Conservation (phyloP, 2,113 vertebrate species). For the Nesogale talazaci region DNA sequence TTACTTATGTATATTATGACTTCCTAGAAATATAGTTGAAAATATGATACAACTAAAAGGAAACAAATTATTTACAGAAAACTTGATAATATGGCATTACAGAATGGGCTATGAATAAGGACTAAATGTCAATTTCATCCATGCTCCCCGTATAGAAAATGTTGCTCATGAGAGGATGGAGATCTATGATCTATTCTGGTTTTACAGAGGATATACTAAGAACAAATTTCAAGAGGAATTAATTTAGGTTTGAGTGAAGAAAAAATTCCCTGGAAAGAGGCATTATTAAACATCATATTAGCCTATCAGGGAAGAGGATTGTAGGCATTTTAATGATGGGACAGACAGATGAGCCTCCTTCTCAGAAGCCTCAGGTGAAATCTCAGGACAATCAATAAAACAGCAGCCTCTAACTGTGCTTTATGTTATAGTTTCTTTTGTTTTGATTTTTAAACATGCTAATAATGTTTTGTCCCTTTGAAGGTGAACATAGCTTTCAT, state of each 20-base stretch:
- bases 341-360: neutral
- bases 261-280: neutral
- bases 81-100: neutral
- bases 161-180: neutral
- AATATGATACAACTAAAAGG: neutral
- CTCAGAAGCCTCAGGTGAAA: neutral
- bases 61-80: neutral
- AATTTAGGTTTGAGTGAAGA: conserved; percentile 1
- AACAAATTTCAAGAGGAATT: neutral
- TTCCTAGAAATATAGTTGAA: conserved; percentile 1
- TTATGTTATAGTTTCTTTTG: neutral
- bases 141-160: conserved; percentile 16
- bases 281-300: neutral
- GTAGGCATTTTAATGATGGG: neutral
- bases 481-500: conserved; percentile 36
- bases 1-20: neutral
- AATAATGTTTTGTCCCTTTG: neutral
- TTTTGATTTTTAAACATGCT: neutral
- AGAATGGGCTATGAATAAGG: neutral
- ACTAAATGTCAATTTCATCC: neutral
- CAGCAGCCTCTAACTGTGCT: neutral
- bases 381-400: neutral
- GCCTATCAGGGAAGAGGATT: neutral
- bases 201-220: conserved; percentile 33
- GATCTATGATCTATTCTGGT: neutral